Evolutionary conservation across 2,797 vertebrate species (phyloP), one percentile per base, ranked within the genome.

Genomic region (Glossophaga mutica): DNA sequence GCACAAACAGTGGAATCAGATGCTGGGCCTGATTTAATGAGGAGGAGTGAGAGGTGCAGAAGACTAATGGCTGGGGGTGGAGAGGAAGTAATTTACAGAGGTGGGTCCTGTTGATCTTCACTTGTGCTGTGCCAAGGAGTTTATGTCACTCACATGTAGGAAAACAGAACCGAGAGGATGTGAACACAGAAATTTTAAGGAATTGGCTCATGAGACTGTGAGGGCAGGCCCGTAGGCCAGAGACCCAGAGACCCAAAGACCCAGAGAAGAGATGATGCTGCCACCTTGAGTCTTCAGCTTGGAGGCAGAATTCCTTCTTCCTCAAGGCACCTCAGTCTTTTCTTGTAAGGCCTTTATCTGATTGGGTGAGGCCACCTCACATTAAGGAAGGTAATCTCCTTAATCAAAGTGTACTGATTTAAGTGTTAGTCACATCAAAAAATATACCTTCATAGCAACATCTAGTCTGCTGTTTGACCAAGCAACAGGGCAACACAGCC

Each of bases 371-470:
- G 15, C 48, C 50, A 2, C 48, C 19, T 16, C 11, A 59, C 12
- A 19, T 50, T 42, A 44, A 21, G 24, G 48, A 90, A 4, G 1
- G 5, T 26, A 29, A 84, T 87, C 39, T 95, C 32, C 14, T 90
- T 44, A 44, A 32, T 91, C 59, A 73, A 89, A 42, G 0, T 85
- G 39, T 83, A 37, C 37, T 24, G 24, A 59, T 86, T 62, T 48
- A 86, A 93, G 94, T 82, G 26, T 82, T 94, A 89, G 91, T 46
- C 65, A 77, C 21, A 59, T 74, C 19, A 26, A 86, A 90, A 89
- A 89, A 52, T 8, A 12, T 68, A 59, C 32, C 34, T 71, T 65
- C 42, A 42, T 1, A 18, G 78, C 32, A 67, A 89, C 32, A 29
- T 19, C 29, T 68, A 84, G 55, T 37, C 57, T 67, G 65, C 39